A percentile compares a stretch with the other conserved stretches of the same genome.
phyloP scores from a whole-genome alignment of 23 tunicate species.

The Styela clava region DNA sequence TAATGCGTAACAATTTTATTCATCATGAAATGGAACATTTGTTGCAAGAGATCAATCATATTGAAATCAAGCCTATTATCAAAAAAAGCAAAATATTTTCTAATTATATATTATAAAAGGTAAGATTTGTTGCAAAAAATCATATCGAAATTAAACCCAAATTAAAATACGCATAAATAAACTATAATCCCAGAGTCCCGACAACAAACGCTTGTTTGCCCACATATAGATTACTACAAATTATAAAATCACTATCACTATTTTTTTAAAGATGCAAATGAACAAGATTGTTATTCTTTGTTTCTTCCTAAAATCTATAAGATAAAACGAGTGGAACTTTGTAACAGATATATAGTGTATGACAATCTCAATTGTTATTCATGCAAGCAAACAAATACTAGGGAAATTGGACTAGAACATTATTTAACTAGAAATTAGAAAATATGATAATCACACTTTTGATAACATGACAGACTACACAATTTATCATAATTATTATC shows the following conservation, averaged over 20 bases:
- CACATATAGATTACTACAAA: neutral
- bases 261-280: neutral
- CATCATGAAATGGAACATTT: no score
- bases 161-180: no score
- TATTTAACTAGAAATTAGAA: neutral
- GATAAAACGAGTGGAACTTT: neutral
- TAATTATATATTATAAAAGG: no score
- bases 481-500: neutral
- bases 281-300: neutral
- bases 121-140: no score
- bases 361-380: neutral
- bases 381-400: constrained; percentile 19
- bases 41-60: no score
- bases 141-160: no score
- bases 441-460: neutral
- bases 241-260: neutral
- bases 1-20: no score
- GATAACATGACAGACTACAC: neutral
- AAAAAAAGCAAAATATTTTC: no score
- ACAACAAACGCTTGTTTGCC: neutral
- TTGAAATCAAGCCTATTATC: no score
- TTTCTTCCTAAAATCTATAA: neutral
- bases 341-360: neutral
- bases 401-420: neutral
- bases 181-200: neutral